Evolutionary conservation across 2,888 invertebrate species (phyloP).

Genomic region (Phaonia tiefii): DNA sequence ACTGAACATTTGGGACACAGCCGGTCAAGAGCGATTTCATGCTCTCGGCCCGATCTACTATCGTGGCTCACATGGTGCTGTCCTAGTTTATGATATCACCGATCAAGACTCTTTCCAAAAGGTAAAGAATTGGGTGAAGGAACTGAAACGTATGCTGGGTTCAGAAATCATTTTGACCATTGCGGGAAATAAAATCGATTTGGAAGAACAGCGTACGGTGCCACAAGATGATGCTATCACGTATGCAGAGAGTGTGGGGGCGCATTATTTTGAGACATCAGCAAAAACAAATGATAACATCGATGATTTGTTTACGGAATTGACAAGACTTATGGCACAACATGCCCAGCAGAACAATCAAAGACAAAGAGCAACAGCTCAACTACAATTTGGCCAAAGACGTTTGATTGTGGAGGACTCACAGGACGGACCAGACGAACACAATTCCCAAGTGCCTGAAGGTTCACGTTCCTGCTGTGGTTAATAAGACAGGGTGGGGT

Average conservation of each 20-base stretch:
- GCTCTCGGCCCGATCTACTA: conserved; percentile 99
- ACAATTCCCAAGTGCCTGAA: conserved; percentile 57
- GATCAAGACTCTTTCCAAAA: conserved; percentile 97
- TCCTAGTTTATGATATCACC: conserved; percentile 98
- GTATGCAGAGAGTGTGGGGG: conserved; percentile 95
- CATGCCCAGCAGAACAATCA: conserved; percentile 70
- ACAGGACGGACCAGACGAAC: conserved; percentile 65
- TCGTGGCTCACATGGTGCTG: conserved; percentile 97
- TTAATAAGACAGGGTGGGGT: conserved; percentile 18
- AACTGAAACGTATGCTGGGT: conserved; percentile 96
- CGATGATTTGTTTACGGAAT: conserved; percentile 92
- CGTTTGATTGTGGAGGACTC: conserved; percentile 68
- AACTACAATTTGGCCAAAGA: conserved; percentile 69
- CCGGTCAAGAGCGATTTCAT: conserved; percentile 97
- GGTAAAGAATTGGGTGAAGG: conserved; percentile 99
- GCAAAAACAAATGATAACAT: conserved; percentile 96
- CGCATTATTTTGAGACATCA: conserved; percentile 95
- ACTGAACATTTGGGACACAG: conserved; percentile 98
- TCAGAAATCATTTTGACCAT: conserved; percentile 94
- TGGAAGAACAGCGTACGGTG: conserved; percentile 94
- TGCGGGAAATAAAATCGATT: conserved; percentile 98
- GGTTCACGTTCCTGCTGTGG: conserved; percentile 66
- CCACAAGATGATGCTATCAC: conserved; percentile 91
- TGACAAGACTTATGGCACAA: conserved; percentile 87
- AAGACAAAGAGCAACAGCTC: conserved; percentile 69